Evolutionary conservation across 2,113 vertebrate species (phyloP).

Genomic region (Hippocampus zosterae): DNA sequence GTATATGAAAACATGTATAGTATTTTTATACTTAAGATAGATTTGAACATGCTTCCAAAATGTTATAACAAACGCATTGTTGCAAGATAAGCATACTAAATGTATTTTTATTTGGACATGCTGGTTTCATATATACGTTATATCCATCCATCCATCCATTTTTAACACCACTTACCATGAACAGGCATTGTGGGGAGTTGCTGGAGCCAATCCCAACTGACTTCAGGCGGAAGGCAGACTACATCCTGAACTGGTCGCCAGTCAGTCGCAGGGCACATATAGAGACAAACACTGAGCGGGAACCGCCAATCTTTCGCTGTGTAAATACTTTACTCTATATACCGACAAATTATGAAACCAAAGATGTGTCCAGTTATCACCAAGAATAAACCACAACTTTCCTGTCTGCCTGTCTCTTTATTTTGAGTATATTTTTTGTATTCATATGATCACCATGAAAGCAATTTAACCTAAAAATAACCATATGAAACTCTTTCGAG

Average conservation of each 20-base stretch:
- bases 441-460: too few species aligned
- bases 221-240: too few species aligned
- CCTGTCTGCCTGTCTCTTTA: conserved; percentile 10
- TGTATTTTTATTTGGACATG: conserved; percentile 21
- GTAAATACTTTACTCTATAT: conserved; percentile 34
- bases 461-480: too few species aligned
- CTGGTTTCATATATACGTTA: conserved; percentile 21
- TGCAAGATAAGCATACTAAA: not conserved
- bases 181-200: too few species aligned
- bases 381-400: conserved; percentile 46
- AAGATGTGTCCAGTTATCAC: conserved; percentile 38
- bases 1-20: conserved; percentile 3
- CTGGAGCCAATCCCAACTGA: too few species aligned
- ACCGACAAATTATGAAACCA: conserved; percentile 32
- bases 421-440: too few species aligned
- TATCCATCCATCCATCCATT: too few species aligned
- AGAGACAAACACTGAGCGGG: conserved; percentile 8
- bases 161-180: too few species aligned
- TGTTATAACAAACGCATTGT: conserved; percentile 4
- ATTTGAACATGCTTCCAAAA: conserved; percentile 17
- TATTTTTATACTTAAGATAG: conserved; percentile 13
- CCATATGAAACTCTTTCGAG: too few species aligned
- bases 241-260: too few species aligned
- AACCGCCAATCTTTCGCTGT: too few species aligned
- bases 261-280: not conserved